phyloP scores from a whole-genome alignment of 2,888 invertebrate genomes.

The Philaethria dido region DNA sequence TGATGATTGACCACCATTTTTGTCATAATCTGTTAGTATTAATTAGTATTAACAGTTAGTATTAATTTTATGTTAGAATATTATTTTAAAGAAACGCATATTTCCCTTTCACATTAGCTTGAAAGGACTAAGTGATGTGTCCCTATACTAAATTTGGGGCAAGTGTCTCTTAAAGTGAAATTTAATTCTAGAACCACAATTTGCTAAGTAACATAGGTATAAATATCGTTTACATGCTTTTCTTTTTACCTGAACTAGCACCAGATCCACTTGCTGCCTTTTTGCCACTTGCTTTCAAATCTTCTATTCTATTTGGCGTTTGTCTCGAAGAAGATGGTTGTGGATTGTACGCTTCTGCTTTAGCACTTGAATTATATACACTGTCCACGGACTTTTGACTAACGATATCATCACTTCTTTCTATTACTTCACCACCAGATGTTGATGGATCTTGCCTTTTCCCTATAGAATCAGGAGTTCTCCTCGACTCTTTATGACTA shows the following conservation, averaged over 20 bases:
- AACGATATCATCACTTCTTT: slow-evolving; percentile 71
- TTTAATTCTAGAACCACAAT: neutral
- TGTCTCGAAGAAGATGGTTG: slow-evolving; percentile 79
- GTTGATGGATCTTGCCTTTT: slow-evolving; percentile 63
- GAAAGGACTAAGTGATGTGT: neutral
- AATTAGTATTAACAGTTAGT: slow-evolving; percentile 49
- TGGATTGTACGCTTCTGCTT: slow-evolving; percentile 68
- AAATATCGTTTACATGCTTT: neutral
- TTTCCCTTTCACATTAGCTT: neutral
- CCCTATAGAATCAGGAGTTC: slow-evolving; percentile 68
- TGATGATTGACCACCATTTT: slow-evolving; percentile 88
- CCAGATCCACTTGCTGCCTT: slow-evolving; percentile 83
- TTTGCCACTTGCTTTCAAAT: slow-evolving; percentile 74
- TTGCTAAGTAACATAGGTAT: no score
- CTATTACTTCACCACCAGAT: slow-evolving; percentile 54
- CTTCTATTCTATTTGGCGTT: slow-evolving; percentile 77
- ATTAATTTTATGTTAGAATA: slow-evolving; percentile 24
- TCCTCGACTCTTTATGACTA: slow-evolving; percentile 56
- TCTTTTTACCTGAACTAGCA: slow-evolving; percentile 82
- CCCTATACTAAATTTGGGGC: neutral
- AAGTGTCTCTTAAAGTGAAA: neutral
- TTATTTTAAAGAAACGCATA: neutral
- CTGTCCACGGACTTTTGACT: slow-evolving; percentile 82
- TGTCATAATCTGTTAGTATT: slow-evolving; percentile 91
- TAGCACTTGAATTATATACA: slow-evolving; percentile 83